Conservation (phyloP, 2,113 vertebrate species). For the Cheilinus undulatus region DNA sequence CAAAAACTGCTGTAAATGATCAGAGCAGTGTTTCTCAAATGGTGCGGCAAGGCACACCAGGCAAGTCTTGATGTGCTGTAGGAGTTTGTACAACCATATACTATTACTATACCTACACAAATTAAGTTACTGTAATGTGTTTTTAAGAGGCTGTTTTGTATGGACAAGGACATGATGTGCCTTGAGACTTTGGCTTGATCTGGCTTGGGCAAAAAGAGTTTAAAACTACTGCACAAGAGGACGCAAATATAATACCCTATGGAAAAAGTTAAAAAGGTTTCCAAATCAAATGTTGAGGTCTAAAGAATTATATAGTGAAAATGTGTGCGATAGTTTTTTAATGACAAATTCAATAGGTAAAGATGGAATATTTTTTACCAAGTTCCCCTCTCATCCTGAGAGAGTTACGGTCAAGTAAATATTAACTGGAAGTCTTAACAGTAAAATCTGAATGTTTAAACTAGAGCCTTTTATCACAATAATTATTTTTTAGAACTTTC, state of each 20-base stretch:
- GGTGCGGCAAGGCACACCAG: too few species aligned
- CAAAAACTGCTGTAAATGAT: conserved; percentile 43
- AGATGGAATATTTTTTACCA: not conserved
- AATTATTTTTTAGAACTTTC: not conserved
- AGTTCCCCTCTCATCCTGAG: conserved; percentile 6
- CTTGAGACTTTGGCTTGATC: too few species aligned
- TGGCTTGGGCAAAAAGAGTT: too few species aligned
- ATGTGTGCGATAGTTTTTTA: conserved; percentile 26
- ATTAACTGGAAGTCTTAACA: too few species aligned
- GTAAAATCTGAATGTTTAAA: not conserved
- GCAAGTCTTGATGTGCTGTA: too few species aligned
- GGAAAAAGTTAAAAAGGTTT: conserved; percentile 42
- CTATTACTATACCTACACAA: too few species aligned
- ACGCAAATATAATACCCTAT: conserved; percentile 32
- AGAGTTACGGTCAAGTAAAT: conserved; percentile 12
- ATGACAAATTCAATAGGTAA: conserved; percentile 25
- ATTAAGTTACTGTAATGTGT: too few species aligned
- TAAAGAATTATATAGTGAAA: conserved; percentile 15
- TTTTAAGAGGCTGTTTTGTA: too few species aligned
- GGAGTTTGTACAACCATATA: too few species aligned
- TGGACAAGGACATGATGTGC: too few species aligned
- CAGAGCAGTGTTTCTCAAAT: too few species aligned
- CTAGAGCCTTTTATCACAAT: conserved; percentile 25
- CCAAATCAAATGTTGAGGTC: conserved; percentile 24
- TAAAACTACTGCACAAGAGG: conserved; percentile 43